Conservation (phyloP, 2,797 vertebrate genomes). For the Peromyscus aztecus region DNA sequence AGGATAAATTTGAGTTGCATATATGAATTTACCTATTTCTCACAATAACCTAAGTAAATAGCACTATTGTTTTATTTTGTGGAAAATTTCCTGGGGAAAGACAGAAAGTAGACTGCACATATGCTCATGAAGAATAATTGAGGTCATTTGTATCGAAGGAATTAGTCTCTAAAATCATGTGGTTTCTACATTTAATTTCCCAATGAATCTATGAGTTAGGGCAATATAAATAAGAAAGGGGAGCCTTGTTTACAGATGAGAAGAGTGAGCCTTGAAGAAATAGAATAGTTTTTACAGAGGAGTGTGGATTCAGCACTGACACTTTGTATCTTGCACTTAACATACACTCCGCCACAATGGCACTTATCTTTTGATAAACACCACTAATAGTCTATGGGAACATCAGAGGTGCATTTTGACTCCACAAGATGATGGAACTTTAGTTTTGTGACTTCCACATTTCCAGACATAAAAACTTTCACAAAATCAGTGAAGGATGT, state of each 20-base stretch:
- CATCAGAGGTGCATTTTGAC: background rate
- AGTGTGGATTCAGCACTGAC: background rate
- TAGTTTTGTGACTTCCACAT: background rate
- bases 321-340: background rate
- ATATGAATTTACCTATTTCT: background rate
- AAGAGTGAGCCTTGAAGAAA: background rate
- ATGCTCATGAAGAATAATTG: background rate
- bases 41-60: background rate
- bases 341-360: too few species aligned
- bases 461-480: background rate
- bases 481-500: background rate
- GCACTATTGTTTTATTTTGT: background rate
- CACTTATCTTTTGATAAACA: background rate
- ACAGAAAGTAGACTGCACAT: background rate
- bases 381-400: background rate
- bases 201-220: background rate
- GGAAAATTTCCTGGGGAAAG: background rate
- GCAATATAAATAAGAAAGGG: background rate
- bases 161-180: background rate
- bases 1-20: background rate
- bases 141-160: background rate
- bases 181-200: conserved; percentile 19
- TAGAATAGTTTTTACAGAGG: background rate
- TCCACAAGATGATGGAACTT: background rate
- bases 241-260: background rate